phyloP scores from a whole-genome alignment of 2,113 vertebrate species.

The Odontesthes bonariensis region DNA sequence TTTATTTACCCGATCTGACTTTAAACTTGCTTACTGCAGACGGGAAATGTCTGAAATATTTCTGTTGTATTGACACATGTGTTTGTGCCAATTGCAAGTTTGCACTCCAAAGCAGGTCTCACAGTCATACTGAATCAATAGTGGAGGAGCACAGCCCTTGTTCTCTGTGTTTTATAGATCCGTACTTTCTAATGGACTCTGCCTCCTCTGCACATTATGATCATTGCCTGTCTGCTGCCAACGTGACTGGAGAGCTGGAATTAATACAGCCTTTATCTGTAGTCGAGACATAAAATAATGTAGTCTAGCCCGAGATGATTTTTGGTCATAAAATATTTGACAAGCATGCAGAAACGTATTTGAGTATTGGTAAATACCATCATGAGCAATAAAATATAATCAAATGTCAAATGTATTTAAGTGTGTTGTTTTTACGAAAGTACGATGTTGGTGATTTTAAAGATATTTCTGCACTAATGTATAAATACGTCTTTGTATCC shows the following conservation, averaged over 20 bases:
- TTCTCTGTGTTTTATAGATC: conserved; percentile 77
- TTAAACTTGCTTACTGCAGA: conserved; percentile 55
- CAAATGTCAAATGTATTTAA: background rate
- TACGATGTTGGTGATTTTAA: too few relatives aligned
- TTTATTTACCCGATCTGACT: background rate
- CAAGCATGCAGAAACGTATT: background rate
- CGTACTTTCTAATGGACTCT: conserved; percentile 67
- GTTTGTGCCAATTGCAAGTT: conserved; percentile 68
- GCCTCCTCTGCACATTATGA: conserved; percentile 75
- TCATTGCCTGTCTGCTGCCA: conserved; percentile 68
- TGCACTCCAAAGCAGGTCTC: conserved; percentile 75
- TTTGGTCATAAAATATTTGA: conserved; percentile 14
- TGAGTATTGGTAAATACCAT: background rate
- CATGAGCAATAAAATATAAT: background rate
- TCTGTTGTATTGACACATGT: conserved; percentile 63
- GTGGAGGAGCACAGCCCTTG: conserved; percentile 70
- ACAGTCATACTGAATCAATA: conserved; percentile 78
- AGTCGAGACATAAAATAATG: background rate
- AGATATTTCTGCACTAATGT: too few relatives aligned
- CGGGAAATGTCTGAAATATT: conserved; percentile 60
- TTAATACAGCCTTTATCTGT: conserved; percentile 52
- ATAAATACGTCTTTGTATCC: too few relatives aligned
- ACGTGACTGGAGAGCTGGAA: conserved; percentile 63
- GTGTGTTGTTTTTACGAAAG: too few relatives aligned
- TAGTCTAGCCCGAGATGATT: conserved; percentile 3